Conservation (phyloP, 64 coral and sea anemone species). For the Dendrophyllia cribrosa region DNA sequence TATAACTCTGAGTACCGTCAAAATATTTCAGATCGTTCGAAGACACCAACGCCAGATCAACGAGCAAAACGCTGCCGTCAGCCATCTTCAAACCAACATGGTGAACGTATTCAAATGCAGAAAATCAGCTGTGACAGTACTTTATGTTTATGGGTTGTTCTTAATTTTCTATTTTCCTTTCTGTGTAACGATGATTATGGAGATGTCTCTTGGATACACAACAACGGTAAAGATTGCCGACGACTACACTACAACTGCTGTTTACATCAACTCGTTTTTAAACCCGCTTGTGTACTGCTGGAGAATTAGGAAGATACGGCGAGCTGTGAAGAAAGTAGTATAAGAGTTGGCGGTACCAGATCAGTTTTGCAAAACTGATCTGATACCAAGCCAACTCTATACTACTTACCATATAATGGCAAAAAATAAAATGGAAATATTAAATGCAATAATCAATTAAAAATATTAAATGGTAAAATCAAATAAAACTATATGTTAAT, state of each 20-base stretch:
- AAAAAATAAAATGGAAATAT: too few species aligned
- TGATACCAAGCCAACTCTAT: too few species aligned
- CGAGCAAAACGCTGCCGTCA: background rate
- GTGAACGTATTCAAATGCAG: background rate
- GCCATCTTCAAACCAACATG: background rate
- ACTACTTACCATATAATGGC: too few species aligned
- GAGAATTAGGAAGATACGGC: background rate
- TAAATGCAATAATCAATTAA: too few species aligned
- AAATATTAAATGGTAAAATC: too few species aligned
- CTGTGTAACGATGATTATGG: too few species aligned
- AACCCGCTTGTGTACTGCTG: background rate
- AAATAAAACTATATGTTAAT: too few species aligned
- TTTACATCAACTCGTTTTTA: background rate
- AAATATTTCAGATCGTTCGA: slow-evolving; percentile 10
- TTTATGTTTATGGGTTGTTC: background rate
- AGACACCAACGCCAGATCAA: background rate
- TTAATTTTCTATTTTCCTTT: background rate
- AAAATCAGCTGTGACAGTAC: background rate
- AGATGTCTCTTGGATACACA: background rate
- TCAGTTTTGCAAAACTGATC: too few species aligned
- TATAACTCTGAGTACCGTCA: slow-evolving; percentile 26
- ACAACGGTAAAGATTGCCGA: background rate
- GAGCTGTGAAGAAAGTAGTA: background rate
- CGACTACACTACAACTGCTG: background rate
- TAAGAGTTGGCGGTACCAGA: too few species aligned